phyloP scores from a whole-genome alignment of 2,888 invertebrate species.

The Laspeyria flexula region DNA sequence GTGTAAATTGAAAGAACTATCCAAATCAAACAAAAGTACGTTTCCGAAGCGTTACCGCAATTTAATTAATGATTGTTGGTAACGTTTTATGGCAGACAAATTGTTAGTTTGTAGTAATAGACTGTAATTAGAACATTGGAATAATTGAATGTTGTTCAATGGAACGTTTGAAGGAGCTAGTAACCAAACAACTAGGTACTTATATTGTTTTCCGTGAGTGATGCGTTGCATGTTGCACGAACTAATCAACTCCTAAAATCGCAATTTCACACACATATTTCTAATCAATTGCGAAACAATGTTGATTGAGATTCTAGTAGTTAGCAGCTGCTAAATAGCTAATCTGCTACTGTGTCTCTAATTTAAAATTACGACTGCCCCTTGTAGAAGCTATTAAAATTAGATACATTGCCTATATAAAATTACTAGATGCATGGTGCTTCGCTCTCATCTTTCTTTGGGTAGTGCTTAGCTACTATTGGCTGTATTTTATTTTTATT shows the following conservation, averaged over 20 bases:
- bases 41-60: conserved; percentile 12
- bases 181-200: conserved; percentile 1
- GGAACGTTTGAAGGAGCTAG: conserved; percentile 5
- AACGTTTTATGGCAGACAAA: conserved; percentile 29
- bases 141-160: conserved; percentile 26
- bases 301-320: conserved; percentile 5
- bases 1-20: neutral
- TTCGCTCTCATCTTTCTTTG: too few relatives aligned
- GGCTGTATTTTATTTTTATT: too few relatives aligned
- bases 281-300: conserved; percentile 17
- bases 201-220: conserved; percentile 20
- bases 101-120: conserved; percentile 25
- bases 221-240: conserved; percentile 37
- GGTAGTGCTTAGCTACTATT: too few relatives aligned
- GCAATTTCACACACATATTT: conserved; percentile 40
- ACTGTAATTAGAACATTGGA: conserved; percentile 26
- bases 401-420: too few relatives aligned
- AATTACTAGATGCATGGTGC: too few relatives aligned
- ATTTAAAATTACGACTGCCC: conserved; percentile 25
- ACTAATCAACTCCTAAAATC: conserved; percentile 26
- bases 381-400: too few relatives aligned
- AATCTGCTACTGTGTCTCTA: conserved; percentile 18
- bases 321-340: neutral
- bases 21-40: conserved; percentile 7
- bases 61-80: conserved; percentile 22